Percentiles rank a stretch among this genome's conserved stretches.
phyloP scores from a whole-genome alignment of 2,113 vertebrate species.

The Tupaia chinensis region DNA sequence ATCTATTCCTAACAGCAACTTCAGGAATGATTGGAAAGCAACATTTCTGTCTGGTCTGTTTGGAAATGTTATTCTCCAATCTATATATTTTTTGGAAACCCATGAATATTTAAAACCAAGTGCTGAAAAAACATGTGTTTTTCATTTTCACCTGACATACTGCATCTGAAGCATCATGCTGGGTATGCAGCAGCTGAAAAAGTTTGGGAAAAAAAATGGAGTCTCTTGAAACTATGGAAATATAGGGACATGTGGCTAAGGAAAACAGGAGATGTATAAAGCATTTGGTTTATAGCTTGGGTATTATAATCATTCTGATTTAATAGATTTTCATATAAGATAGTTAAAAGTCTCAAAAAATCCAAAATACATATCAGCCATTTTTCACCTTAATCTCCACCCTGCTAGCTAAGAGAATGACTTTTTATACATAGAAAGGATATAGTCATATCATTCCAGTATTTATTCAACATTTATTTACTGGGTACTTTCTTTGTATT shows the following conservation, averaged over 20 bases:
- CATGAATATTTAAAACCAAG: constrained; percentile 64
- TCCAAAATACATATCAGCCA: neutral
- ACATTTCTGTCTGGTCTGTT: neutral
- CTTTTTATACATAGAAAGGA: neutral
- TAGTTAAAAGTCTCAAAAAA: neutral
- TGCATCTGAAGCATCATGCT: constrained; percentile 68
- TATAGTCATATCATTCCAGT: neutral
- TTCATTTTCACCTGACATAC: constrained; percentile 77
- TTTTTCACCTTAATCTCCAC: neutral
- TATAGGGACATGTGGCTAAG: constrained; percentile 1
- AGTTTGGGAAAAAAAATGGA: constrained; percentile 54
- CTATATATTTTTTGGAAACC: constrained; percentile 51
- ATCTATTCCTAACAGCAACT: neutral
- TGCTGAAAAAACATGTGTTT: constrained; percentile 74
- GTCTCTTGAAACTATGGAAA: constrained; percentile 38
- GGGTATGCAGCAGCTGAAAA: constrained; percentile 69
- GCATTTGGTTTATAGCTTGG: neutral
- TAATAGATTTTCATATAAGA: neutral
- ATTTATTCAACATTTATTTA: neutral
- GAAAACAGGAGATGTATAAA: constrained; percentile 51
- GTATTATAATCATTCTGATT: neutral
- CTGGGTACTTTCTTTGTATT: neutral
- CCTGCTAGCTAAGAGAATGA: neutral
- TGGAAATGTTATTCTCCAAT: constrained; percentile 59
- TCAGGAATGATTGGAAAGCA: neutral